These are phyloP conservation scores for Hydriomena furcata DNA, from an alignment of 2,888 invertebrate species.

Conservation along the genomic window DNA sequence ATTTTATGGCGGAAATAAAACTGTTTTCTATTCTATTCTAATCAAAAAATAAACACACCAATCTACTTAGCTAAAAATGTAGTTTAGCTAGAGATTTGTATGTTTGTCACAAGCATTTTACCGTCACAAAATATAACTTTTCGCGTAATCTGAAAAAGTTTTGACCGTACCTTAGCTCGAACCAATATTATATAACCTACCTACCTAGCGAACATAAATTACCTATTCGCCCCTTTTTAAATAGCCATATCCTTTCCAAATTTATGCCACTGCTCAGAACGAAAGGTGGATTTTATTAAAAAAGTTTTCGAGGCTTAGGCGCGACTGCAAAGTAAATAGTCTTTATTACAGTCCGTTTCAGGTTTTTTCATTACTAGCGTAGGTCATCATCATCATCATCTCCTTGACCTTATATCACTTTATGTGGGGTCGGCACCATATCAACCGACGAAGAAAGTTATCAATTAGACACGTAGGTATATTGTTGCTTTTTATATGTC, in stretches of 20 bases:
- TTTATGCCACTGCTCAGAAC: slow-evolving; percentile 56
- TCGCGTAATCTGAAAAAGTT: slow-evolving; percentile 23
- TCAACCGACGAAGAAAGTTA: too few species aligned
- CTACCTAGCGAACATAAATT: slow-evolving; percentile 50
- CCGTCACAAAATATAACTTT: slow-evolving; percentile 14
- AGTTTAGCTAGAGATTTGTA: background rate
- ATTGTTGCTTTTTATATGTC: too few species aligned
- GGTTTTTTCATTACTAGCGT: too few species aligned
- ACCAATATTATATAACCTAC: slow-evolving; percentile 24
- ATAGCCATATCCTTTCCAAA: slow-evolving; percentile 59
- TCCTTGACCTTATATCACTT: too few species aligned
- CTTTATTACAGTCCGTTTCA: too few species aligned
- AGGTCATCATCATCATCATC: too few species aligned
- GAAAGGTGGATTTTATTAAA: slow-evolving; percentile 72
- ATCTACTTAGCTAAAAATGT: too few species aligned
- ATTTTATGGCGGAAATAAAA: too few species aligned
- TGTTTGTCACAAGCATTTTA: slow-evolving; percentile 4
- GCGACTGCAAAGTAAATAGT: slow-evolving; percentile 14
- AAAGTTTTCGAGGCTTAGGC: slow-evolving; percentile 56
- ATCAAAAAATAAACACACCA: too few species aligned
- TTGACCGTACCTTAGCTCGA: slow-evolving; percentile 15
- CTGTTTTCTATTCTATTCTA: too few species aligned
- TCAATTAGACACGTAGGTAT: too few species aligned
- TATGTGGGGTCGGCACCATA: too few species aligned
- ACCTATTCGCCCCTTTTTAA: slow-evolving; percentile 59